Base-by-base conservation (phyloP, 2,797 vertebrate species). In the Semotilus atromaculatus region DNA sequence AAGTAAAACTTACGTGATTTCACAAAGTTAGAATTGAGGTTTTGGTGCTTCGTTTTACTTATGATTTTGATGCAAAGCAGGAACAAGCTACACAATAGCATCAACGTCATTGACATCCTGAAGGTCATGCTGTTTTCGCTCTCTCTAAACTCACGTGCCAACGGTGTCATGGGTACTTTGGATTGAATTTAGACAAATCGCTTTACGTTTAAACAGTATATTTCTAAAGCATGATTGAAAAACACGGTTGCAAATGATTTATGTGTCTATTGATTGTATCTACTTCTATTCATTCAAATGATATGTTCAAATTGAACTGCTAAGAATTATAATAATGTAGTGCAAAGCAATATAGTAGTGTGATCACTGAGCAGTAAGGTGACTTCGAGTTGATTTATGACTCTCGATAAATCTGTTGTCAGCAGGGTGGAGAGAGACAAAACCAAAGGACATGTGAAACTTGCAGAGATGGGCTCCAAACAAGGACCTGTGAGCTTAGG, bases 401-500 rank as follows among this genome's bases (percentile, higher is more conserved):
- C 21, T 58, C 78, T 75, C 26, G 13, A 83, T 88, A 75, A 89
- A 81, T 84, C 70, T 1, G 13, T 85, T 88, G 76, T 90, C 87
- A 87, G 55, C 78, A 82, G 38, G 40, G 84, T 89, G 86, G 71
- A 72, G 60, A 89, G 81, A 84, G 80, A 70, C 82, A 80, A 87
- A 85, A 89, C 86, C 85, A 85, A 53, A 87, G 76, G 92, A 91
- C 91, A 90, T 86, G 84, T 90, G 91, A 91, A 85, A 88, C 87
- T 86, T 55, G 26, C 38, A 48, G 81, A 43, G 45, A 51, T 64
- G 53, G 79, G 78, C 85, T 90, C 92, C 90, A 93, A 92, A 92
- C 86, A 83, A 76, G 86, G 88, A 88, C 87, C 80, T 87, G 82
- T 85, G 86, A 90, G 91, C 91, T 95, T 94, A 94, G 76, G 86